Evolutionary conservation across 2,113 vertebrate genomes (phyloP), one percentile per base, ranked within the genome.

Genomic region (Chaenogobius annularis): DNA sequence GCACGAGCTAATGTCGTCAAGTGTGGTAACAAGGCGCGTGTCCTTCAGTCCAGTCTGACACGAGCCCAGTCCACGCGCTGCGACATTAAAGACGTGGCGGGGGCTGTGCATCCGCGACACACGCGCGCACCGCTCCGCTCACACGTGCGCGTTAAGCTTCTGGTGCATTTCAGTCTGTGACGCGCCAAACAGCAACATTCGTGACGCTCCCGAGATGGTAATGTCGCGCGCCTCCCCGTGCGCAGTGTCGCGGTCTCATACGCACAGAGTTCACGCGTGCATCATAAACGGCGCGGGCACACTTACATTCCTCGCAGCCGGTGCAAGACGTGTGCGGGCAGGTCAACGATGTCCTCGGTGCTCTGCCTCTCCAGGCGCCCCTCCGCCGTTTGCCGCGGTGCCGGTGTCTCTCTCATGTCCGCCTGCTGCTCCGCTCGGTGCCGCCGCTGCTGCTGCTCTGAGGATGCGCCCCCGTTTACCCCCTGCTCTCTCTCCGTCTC

Each of bases 251-350:
- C 54, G n/a, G 54, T 22, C 3, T 35, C 23, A 23, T 7, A 13
- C 58, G 58, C 58, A 23, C 56, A 31, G 14, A 9, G 19, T 3
- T 1, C 13, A 13, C 13, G 13, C 23, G 14, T 58, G 58, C 15
- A 7, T 61, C 26, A 61, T 19, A 35, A 14, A 31, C 17, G 15
- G 13, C 55, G 10, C 55, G 55, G 1, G 26, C 23, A 59, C 56
- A 61, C 90, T 91, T 84, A 91, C 90, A 91, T 90, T 71, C 77
- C 90, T 81, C 85, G 77, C 22, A 91, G 90, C 15, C 88, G 87
- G 15, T 79, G 76, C 80, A 90, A 79, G 70, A 91, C 88, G 72
- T 91, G 88, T 61, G 74, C 78, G 17, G 61, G 56, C 13, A 61
- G 61, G 61, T 63, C 61, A 0, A 63, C 35, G 78, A 83, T 91